phyloP scores from a whole-genome alignment of 1,140 invertebrate species.

The Dinoponera quadriceps region DNA sequence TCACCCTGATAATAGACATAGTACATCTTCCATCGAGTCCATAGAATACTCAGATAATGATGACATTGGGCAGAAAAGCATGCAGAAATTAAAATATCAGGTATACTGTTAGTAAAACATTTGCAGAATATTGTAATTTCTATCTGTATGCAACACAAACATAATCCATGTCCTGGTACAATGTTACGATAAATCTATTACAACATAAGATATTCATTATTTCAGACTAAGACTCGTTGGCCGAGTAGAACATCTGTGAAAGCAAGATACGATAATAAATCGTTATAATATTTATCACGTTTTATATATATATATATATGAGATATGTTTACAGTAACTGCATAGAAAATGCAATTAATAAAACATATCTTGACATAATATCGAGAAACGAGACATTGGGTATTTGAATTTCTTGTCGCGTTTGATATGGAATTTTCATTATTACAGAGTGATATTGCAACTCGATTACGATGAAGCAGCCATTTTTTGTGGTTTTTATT shows the following conservation, averaged over 20 bases:
- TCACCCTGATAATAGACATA: constrained; percentile 62
- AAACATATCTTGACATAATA: background rate
- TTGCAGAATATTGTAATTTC: background rate
- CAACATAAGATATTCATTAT: constrained; percentile 28
- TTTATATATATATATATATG: background rate
- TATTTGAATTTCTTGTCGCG: background rate
- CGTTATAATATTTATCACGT: background rate
- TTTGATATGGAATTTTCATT: background rate
- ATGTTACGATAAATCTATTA: background rate
- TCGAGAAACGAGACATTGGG: background rate
- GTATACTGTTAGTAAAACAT: constrained; percentile 33
- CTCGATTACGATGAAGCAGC: background rate
- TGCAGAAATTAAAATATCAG: constrained; percentile 40
- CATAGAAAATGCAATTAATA: constrained; percentile 25
- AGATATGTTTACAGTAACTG: background rate
- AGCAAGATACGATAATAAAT: background rate
- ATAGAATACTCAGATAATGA: constrained; percentile 71
- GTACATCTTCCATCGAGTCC: constrained; percentile 72
- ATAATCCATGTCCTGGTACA: background rate
- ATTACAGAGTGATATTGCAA: background rate
- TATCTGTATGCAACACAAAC: background rate
- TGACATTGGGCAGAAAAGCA: constrained; percentile 18
- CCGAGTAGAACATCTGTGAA: constrained; percentile 56
- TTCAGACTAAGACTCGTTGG: constrained; percentile 69
- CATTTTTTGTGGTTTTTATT: constrained; percentile 27